Conservation (phyloP, 2,797 vertebrate species). For the Thamnophis elegans region DNA sequence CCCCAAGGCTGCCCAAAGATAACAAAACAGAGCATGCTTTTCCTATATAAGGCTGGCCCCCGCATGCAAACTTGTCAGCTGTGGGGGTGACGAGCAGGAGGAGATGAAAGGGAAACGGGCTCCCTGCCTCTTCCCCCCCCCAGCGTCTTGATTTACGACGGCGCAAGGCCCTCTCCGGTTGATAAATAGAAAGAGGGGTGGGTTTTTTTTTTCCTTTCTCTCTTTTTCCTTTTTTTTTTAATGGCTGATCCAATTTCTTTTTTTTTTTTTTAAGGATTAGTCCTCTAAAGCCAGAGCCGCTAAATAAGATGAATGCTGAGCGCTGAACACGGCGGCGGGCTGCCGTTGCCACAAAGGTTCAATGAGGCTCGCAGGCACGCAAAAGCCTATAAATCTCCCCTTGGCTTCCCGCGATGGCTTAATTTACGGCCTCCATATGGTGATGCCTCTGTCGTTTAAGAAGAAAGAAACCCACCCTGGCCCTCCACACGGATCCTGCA, state of each 20-base stretch:
- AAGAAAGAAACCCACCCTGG: background rate
- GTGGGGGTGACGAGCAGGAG: no score
- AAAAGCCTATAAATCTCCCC: constrained; percentile 44
- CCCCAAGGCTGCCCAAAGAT: background rate
- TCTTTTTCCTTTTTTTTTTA: background rate
- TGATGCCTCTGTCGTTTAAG: background rate
- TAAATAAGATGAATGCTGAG: constrained; percentile 21
- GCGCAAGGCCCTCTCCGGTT: accelerated
- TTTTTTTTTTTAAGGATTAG: background rate
- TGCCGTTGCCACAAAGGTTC: constrained; percentile 40
- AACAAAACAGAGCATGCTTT: background rate
- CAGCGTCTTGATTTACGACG: accelerated
- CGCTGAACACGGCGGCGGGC: background rate
- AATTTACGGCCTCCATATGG: constrained; percentile 73
- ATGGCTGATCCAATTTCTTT: background rate
- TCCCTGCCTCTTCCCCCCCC: accelerated
- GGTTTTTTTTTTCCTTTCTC: no score
- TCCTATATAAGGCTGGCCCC: background rate
- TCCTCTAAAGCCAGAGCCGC: constrained; percentile 22
- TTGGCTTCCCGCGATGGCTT: constrained; percentile 62
- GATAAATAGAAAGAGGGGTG: background rate
- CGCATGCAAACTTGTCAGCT: background rate
- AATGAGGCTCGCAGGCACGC: constrained; percentile 30
- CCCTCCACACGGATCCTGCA: constrained; percentile 30
- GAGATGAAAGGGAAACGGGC: background rate